Base-by-base conservation (phyloP, 2,113 vertebrate genomes). In the Hoplias malabaricus region DNA sequence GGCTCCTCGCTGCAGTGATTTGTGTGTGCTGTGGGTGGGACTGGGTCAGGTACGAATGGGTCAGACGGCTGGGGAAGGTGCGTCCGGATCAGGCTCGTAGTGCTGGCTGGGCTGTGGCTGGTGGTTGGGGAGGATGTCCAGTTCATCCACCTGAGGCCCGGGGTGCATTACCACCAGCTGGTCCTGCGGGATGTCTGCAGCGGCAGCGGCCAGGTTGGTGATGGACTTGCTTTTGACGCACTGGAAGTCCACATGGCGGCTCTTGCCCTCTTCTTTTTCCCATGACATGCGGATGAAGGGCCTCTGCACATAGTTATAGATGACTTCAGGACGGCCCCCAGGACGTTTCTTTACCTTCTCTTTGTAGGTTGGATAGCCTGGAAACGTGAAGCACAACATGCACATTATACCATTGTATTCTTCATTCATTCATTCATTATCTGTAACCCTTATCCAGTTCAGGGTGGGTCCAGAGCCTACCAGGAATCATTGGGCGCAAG, bases 221-320 rank as follows among this genome's bases (percentile, higher is more conserved):
- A 93, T 98, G 21, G 98, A 99, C 90, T 99, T 99, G 85, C 96
- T 98, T 85, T 99, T 99, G 25, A 99, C 98, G 0, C 97, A 99
- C 88, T 99, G 98, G 75, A 99, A 99, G 89, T 99, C 98, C 19
- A 99, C 98, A 0, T 99, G 98, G 27, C 96, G 93, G 73, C 97
- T 99, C 88, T 99, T 99, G 0, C 97, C 98, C 54, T 99, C 98
- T 87, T 99, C 98, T 77, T 99, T 99, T 90, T 99, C 98, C 98
- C 98, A 99, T 0, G 97, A 99, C 98, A 99, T 98, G 42, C 96
- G 92, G 87, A 99, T 99, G 82, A 99, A 99, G 0, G 98, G 98
- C 43, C 98, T 90, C 86, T 99, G 98, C 57, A 99, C 97, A 0
- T 98, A 99, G 90, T 99, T 99, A 88, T 99, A 99, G 83, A 99